Conservation (phyloP, 2,797 vertebrate genomes). For the Silurus lanzhouensis region DNA sequence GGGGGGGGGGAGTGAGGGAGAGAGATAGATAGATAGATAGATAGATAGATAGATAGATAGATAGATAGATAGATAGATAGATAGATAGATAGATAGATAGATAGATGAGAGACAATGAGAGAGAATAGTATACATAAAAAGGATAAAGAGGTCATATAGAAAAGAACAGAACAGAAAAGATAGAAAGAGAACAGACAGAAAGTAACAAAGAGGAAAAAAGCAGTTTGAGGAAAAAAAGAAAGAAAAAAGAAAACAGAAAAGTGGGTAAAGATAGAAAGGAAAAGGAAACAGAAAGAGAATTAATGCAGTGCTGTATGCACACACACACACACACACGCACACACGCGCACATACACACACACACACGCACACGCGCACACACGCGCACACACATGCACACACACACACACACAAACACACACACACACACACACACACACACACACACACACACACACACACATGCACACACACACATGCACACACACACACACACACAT, state of each 20-base stretch:
- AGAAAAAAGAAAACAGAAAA: background rate
- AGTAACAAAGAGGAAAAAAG: background rate
- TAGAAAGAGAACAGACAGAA: background rate
- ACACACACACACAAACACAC: background rate
- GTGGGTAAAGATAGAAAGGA: background rate
- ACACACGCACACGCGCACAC: too few species aligned
- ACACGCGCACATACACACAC: background rate
- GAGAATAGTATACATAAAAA: background rate
- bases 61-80: background rate
- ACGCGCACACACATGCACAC: background rate
- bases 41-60: background rate
- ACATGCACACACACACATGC: too few species aligned
- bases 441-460: background rate
- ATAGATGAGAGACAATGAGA: background rate
- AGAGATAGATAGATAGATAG: background rate
- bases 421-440: background rate
- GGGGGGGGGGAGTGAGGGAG: background rate
- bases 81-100: background rate
- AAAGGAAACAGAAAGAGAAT: constrained; percentile 19
- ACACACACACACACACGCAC: background rate
- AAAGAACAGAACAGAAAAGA: background rate
- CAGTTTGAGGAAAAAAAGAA: background rate
- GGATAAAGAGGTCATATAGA: background rate
- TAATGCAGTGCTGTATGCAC: background rate
- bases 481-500: too few species aligned